Base-by-base conservation (phyloP, 2,888 invertebrate species). In the Autographa pulchrina region DNA sequence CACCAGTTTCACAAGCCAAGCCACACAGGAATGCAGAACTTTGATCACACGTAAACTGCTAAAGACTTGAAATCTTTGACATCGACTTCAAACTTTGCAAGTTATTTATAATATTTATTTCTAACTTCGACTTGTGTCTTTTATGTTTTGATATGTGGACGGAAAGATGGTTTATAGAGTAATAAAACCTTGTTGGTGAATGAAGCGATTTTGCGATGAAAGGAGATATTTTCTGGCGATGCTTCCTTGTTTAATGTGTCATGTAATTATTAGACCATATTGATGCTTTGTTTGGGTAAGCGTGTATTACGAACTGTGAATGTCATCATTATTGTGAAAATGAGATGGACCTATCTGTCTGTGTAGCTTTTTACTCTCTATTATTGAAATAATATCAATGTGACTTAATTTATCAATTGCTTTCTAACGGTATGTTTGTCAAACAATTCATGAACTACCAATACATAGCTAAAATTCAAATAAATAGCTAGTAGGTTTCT, bases 21-120 rank as follows among this genome's bases (percentile, higher is more conserved):
- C 63, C 67, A 76, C 75, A 71, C 73, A 80, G 80, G 72, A 78
- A 81, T 83, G 70, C 73, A 80, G 81, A 91, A 91, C 89, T 92
- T 92, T 91, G 90, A 91, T 90, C 90, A 88, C 82, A 86, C 89
- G 87, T 90, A 90, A 90, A 89, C 83, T 87, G 87, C 85, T 79
- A 85, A 86, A 90, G 87, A 87, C 89, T 91, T n/a, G 88, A 74
- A 86, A 85, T 86, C 83, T 90, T 92, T 91, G 91, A 88, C 48
- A 60, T 65, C 60, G 64, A 84, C 84, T 74, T 84, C 84, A 82
- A 83, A 83, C 82, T 80, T 80, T 16, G 31, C 70, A 70, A 63
- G 60, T 74, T 75, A 71, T 76, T 74, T 74, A 74, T 75, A 70
- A 74, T 75, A 77, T 82, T 84, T 74, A 78, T 78, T 70, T 20